A percentile compares a stretch with the other conserved stretches of the same genome.
Evolutionary conservation across 2,113 vertebrate genomes (phyloP).

Genomic region (Spea bombifrons): DNA sequence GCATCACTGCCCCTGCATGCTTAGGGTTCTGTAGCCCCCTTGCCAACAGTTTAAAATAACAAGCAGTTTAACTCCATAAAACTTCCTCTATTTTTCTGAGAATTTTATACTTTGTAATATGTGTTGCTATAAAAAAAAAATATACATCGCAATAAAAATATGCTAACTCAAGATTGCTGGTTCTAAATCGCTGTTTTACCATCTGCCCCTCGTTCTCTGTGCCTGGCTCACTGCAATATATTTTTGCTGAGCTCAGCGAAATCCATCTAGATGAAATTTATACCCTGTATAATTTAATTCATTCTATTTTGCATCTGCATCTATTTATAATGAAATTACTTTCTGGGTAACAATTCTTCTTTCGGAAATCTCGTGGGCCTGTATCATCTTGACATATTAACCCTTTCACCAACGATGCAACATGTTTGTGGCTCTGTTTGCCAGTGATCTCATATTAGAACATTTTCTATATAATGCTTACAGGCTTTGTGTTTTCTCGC

Average conservation of each 20-base stretch:
- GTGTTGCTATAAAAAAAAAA: constrained; percentile 48
- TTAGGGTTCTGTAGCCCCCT: constrained; percentile 14
- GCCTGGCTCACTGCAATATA: constrained; percentile 40
- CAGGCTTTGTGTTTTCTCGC: too few species aligned
- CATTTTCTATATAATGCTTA: too few species aligned
- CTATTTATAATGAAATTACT: constrained; percentile 47
- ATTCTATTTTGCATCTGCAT: constrained; percentile 45
- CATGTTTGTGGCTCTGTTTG: not conserved
- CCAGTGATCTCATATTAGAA: not conserved
- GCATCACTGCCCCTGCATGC: constrained; percentile 3
- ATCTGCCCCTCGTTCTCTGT: constrained; percentile 44
- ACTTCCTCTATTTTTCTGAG: constrained; percentile 31
- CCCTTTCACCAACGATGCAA: constrained; percentile 5
- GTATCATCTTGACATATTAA: constrained; percentile 27
- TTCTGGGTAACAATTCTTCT: constrained; percentile 46
- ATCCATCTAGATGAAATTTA: constrained; percentile 44
- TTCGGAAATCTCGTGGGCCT: constrained; percentile 27
- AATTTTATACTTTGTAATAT: constrained; percentile 47
- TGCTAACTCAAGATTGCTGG: constrained; percentile 47
- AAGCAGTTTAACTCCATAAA: constrained; percentile 41
- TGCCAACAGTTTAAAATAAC: constrained; percentile 38
- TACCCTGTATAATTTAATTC: constrained; percentile 47
- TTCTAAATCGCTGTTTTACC: constrained; percentile 49
- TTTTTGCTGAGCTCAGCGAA: constrained; percentile 47
- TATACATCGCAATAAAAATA: constrained; percentile 48